Evolutionary conservation across 30 jellyfish, hydroid and myxozoan species (phyloP), one percentile per base, ranked within the genome.

Genomic region (Pelagia noctiluca): DNA sequence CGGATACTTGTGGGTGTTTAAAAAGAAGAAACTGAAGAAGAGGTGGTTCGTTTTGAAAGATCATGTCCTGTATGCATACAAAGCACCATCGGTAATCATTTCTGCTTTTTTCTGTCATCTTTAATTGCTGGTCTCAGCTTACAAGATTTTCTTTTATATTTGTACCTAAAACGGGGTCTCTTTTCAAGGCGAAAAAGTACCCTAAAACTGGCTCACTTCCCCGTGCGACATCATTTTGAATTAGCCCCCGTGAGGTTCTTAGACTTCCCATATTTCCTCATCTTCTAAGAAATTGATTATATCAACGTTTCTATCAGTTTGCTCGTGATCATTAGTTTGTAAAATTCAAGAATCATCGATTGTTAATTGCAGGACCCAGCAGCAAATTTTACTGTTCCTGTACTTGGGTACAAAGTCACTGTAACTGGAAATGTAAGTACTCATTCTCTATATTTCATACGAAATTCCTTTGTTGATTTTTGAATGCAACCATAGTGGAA

Each of bases 11-110:
- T 36, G 82, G 34, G 35, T 79, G 2, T 37, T 74, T 31, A 86
- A 82, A 34, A 90, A 90, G 57, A 86, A 92, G 75, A 92, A 84
- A 63, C 82, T 32, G 80, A 92, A 79, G 70, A 77, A 86, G 65
- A 67, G 93, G n/a, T 92, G 98, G 98, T 92, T 92, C 63, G 98
- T 92, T 4, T 69, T 92, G 95, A 92, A 92, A 71, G 98, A 87
- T 36, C 94, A 92, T 33, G 98, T 88, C 19, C 89, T 92, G 1
- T 92, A 92, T 52, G 69, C 88, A 22, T 92, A 85, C 91, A 92
- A 92, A 35, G 98, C 98, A 18, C 90, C 98, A 22, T 92, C 98
- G 88, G 98, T 89, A 36, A 16, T 95, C 67, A 5, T 47, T 46
- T 0, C 49, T 32, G 50, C 19, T 30, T 8, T 52, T 22, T 5